These are phyloP conservation scores for Mionectes olivaceus DNA, from an alignment of 2,797 vertebrate genomes.

Conservation along the genomic window DNA sequence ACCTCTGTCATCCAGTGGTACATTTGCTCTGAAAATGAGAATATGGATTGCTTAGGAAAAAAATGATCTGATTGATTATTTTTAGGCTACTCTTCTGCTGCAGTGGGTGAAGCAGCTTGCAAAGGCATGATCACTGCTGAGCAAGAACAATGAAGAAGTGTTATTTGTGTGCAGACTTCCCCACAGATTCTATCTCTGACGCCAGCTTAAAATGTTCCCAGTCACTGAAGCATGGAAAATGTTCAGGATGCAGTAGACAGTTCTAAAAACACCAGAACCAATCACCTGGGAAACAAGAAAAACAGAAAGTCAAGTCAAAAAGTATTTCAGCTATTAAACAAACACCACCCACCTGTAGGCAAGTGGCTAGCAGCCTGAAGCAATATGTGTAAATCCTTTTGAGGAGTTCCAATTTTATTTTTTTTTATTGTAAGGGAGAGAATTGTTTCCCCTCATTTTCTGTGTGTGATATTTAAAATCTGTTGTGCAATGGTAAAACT, in stretches of 20 bases:
- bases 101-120: neutral
- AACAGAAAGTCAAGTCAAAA: conserved; percentile 67
- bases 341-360: conserved; percentile 51
- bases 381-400: conserved; percentile 57
- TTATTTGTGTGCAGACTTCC: conserved; percentile 28
- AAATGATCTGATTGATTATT: neutral
- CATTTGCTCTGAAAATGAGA: neutral
- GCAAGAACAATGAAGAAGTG: conserved; percentile 46
- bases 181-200: conserved; percentile 61
- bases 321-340: conserved; percentile 54
- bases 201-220: conserved; percentile 63
- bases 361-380: conserved; percentile 53
- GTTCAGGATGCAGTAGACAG: conserved; percentile 66
- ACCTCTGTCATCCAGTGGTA: conserved; percentile 16
- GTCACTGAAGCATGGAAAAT: conserved; percentile 69
- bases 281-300: conserved; percentile 74
- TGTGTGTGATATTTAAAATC: conserved; percentile 4
- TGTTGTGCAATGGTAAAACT: neutral
- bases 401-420: conserved; percentile 32
- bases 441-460: neutral
- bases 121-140: conserved; percentile 17
- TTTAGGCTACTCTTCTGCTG: neutral
- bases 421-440: neutral
- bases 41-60: neutral
- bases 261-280: conserved; percentile 63